phyloP scores from a whole-genome alignment of 2,113 vertebrate species.

The Varanus komodoensis region DNA sequence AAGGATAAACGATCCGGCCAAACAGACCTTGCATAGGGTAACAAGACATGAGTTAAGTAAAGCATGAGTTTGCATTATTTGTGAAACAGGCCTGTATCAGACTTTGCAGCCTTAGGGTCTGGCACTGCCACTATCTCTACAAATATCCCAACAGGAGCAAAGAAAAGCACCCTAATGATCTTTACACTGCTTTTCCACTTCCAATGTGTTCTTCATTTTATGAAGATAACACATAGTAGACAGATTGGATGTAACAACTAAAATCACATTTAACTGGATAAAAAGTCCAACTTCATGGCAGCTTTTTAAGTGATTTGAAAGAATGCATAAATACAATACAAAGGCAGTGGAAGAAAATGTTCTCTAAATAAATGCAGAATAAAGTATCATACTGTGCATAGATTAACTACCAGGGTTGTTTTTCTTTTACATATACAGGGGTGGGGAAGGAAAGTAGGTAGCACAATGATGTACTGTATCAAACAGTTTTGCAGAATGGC shows the following conservation, averaged over 20 bases:
- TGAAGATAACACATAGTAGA: fast-evolving
- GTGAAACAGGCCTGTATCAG: too few species aligned
- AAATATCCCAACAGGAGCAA: not conserved
- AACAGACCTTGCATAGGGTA: too few species aligned
- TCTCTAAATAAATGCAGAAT: not conserved
- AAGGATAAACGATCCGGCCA: too few species aligned
- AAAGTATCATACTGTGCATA: fast-evolving
- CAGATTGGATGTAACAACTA: not conserved
- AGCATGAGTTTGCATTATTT: too few species aligned
- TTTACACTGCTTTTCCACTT: fast-evolving
- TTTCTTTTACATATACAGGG: not conserved
- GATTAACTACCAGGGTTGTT: not conserved
- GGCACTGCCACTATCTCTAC: not conserved
- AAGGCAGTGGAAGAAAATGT: not conserved
- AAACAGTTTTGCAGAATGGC: slow-evolving; percentile 48
- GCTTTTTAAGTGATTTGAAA: not conserved
- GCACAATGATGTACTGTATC: not conserved
- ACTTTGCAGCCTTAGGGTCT: not conserved
- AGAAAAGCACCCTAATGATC: not conserved
- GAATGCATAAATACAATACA: not conserved
- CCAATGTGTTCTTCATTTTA: not conserved
- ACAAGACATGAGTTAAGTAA: too few species aligned
- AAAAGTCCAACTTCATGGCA: not conserved
- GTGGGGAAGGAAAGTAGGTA: fast-evolving
- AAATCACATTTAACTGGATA: not conserved